Evolutionary conservation across 2,113 vertebrate genomes (phyloP), one percentile per base, ranked within the genome.

Genomic region (Corythoichthys haematopterus): DNA sequence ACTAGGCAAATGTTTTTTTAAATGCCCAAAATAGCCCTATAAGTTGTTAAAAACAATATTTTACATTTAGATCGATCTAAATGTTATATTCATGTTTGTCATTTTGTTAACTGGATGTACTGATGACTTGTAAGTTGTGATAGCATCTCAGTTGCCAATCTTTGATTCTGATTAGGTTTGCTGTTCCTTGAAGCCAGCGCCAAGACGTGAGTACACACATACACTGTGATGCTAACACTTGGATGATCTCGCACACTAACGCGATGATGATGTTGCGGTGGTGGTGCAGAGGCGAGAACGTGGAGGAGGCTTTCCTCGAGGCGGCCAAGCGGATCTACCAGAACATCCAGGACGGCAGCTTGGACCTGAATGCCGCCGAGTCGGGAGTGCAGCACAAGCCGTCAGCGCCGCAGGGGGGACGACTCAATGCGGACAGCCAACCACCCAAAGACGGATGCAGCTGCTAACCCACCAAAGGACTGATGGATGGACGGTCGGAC

Each of bases 301-400:
- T 98, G 5, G 97, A 99, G 88, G 97, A 98, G 3, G 97, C 96
- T 0, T 98, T 98, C 90, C 92, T 99, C 86, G 97, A 99, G 90
- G 96, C 96, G 2, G 96, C 96, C 64, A 99, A 99, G 93, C 98
- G 98, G 78, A 98, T 99, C 91, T 99, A 98, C 88, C 97, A 98
- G 94, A 99, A 98, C 74, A 99, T 99, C 88, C 96, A 98, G 84
- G 97, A 99, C 1, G 97, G 97, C 65, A 99, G 97, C 89, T 91
- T 99, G 92, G 97, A 98, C 88, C 95, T 98, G 89, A 99, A 99
- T 15, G 97, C 96, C 0, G 97, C 97, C 0, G 97, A 99, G 72
- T 98, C 97, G 0, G 97, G 96, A 0, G 97, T 99, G 72, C 96
- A 98, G 90, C 97, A 98, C 88, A 99, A 99, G 91, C 97, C 96